These are phyloP conservation scores for Nebria salina DNA, from an alignment of 2,888 invertebrate species.

Conservation along the genomic window DNA sequence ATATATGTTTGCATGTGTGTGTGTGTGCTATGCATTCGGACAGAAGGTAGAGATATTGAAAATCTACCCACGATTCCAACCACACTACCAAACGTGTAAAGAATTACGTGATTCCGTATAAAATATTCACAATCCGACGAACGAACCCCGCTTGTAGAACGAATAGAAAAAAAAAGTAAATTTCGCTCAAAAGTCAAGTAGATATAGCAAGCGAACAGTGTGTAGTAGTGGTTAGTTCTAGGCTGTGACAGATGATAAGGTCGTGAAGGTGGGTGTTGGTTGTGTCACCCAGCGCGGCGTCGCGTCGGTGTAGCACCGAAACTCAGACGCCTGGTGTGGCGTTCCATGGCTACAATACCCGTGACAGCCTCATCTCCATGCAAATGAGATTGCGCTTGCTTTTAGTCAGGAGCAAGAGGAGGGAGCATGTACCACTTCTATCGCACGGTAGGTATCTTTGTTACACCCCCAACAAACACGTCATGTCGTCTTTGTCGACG, in stretches of 20 bases:
- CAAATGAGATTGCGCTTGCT: constrained; percentile 61
- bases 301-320: constrained; percentile 22
- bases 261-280: constrained; percentile 30
- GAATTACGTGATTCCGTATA: constrained; percentile 44
- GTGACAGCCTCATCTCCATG: constrained; percentile 59
- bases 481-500: constrained; percentile 7
- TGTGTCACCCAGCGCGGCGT: constrained; percentile 5
- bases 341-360: constrained; percentile 43
- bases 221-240: neutral
- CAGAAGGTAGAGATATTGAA: constrained; percentile 19
- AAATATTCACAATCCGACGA: constrained; percentile 39
- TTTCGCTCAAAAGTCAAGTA: neutral
- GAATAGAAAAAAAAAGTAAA: neutral
- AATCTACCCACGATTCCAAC: constrained; percentile 28
- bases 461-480: neutral
- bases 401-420: constrained; percentile 35
- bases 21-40: constrained; percentile 22
- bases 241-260: constrained; percentile 43
- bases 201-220: neutral
- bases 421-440: constrained; percentile 15
- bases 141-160: neutral
- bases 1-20: neutral
- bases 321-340: constrained; percentile 39
- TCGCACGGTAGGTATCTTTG: neutral
- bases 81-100: constrained; percentile 34